Evolutionary conservation across 2,888 invertebrate species (phyloP).

Genomic region (Oxytorus armatus): DNA sequence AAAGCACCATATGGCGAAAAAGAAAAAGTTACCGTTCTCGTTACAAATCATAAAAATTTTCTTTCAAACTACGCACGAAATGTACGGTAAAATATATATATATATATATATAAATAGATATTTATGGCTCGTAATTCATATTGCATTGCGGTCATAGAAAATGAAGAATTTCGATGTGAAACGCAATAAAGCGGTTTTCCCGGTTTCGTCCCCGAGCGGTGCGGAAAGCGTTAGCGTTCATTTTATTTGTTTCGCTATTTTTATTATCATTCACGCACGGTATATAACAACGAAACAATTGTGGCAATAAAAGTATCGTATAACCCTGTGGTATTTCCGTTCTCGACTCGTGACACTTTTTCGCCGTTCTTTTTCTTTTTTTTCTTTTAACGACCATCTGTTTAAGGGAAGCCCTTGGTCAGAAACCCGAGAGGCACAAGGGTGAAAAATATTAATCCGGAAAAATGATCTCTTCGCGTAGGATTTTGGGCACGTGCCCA

Average conservation of each 20-base stretch:
- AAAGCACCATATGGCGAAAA: constrained; percentile 48
- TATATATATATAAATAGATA: neutral
- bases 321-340: neutral
- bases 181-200: constrained; percentile 11
- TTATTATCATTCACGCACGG: neutral
- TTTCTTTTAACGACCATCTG: neutral
- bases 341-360: neutral
- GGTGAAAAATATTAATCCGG: constrained; percentile 36
- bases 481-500: constrained; percentile 53
- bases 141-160: constrained; percentile 23
- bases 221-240: too few species aligned
- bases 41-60: constrained; percentile 49
- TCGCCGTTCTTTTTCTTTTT: too few species aligned
- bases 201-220: neutral
- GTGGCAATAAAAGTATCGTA: neutral
- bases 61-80: too few species aligned
- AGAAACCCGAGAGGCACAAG: constrained; percentile 26
- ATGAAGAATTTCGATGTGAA: constrained; percentile 1
- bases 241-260: neutral
- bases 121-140: neutral
- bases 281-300: neutral
- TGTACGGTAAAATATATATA: constrained; percentile 11
- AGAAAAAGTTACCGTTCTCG: constrained; percentile 22
- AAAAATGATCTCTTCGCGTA: constrained; percentile 50
- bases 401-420: constrained; percentile 39